Evolutionary conservation across 2,888 invertebrate genomes (phyloP).

Genomic region (Cantharis nigra): DNA sequence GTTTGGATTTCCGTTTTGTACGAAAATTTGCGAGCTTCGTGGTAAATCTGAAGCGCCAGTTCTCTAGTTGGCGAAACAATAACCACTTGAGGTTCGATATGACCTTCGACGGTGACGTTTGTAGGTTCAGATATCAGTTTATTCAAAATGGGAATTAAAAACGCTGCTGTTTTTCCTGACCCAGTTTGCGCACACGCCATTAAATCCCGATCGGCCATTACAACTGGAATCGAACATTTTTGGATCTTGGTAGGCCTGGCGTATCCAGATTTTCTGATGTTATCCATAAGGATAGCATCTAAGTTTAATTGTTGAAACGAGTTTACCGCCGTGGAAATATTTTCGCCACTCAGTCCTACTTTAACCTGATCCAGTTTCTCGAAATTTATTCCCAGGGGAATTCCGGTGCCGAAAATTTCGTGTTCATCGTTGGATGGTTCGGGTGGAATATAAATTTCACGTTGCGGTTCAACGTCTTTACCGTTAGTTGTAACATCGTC

Average conservation of each 20-base stretch:
- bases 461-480: too few relatives aligned
- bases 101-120: constrained; percentile 48
- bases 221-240: constrained; percentile 85
- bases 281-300: constrained; percentile 70
- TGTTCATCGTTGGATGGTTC: constrained; percentile 73
- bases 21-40: constrained; percentile 72
- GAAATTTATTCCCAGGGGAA: constrained; percentile 88
- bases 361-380: constrained; percentile 87
- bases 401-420: constrained; percentile 70
- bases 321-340: constrained; percentile 65
- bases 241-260: constrained; percentile 92
- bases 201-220: constrained; percentile 79
- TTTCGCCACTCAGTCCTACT: constrained; percentile 80
- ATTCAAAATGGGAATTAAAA: constrained; percentile 86
- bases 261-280: constrained; percentile 80
- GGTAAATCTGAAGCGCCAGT: constrained; percentile 83
- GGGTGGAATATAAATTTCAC: constrained; percentile 73
- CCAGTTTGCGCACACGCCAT: constrained; percentile 99
- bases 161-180: constrained; percentile 97
- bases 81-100: constrained; percentile 78
- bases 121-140: constrained; percentile 31
- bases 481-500: too few relatives aligned
- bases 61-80: constrained; percentile 93
- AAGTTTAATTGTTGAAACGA: constrained; percentile 76
- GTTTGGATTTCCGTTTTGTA: too few relatives aligned